phyloP scores from a whole-genome alignment of 2,888 invertebrate species.

The Hymenopus coronatus region DNA sequence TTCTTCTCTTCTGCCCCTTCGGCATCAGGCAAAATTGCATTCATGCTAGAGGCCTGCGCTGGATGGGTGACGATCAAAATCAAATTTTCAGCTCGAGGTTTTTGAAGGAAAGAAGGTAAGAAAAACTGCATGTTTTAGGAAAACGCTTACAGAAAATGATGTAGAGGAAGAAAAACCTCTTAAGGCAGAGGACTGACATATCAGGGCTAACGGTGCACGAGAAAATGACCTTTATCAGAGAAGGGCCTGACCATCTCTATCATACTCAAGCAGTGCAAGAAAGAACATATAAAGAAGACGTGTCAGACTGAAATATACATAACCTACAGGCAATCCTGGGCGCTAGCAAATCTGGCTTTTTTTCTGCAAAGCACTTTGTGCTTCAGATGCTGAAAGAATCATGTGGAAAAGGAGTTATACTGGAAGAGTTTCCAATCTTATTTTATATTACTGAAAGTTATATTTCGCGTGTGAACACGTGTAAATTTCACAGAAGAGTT shows the following conservation, averaged over 20 bases:
- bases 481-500: too few species aligned
- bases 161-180: neutral
- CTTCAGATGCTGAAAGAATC: too few species aligned
- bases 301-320: neutral
- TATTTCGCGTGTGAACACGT: too few species aligned
- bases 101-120: neutral
- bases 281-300: neutral
- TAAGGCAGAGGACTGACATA: neutral
- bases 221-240: neutral
- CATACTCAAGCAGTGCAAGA: neutral
- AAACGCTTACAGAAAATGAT: neutral
- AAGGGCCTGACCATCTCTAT: neutral
- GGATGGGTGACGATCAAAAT: slow-evolving; percentile 17
- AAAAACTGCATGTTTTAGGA: slow-evolving; percentile 11
- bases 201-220: neutral
- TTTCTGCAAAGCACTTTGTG: too few species aligned
- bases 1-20: neutral
- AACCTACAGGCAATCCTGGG: neutral
- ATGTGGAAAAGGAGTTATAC: too few species aligned
- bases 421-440: too few species aligned
- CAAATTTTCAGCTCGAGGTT: slow-evolving; percentile 6
- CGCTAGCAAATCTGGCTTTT: neutral
- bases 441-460: too few species aligned
- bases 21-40: slow-evolving; percentile 3
- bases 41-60: neutral